Percentiles rank a stretch among this genome's conserved stretches.
These are phyloP conservation scores for Thymallus thymallus DNA, from an alignment of 2,113 vertebrate genomes.

Conservation along the genomic window DNA sequence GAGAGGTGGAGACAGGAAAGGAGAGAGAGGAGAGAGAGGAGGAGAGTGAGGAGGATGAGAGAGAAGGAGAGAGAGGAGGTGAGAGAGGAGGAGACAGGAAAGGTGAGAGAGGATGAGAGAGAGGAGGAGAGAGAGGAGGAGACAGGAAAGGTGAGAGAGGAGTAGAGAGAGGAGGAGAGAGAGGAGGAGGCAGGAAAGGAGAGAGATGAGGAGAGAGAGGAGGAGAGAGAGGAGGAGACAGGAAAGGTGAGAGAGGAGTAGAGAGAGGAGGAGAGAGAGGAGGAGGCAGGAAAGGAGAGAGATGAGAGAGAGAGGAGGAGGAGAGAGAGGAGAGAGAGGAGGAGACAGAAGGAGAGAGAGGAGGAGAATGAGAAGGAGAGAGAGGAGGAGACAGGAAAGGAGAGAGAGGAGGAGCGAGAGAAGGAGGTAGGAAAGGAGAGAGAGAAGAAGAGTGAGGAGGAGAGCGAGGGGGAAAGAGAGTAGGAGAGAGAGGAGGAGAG, in stretches of 20 bases:
- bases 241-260: neutral
- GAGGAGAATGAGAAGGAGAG: neutral
- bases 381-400: neutral
- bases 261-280: neutral
- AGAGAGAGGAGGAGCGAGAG: neutral
- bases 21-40: neutral
- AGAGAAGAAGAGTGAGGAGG: neutral
- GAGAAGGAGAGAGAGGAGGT: neutral
- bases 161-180: no score
- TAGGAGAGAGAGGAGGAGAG: no score
- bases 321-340: neutral
- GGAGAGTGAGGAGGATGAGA: neutral
- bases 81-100: neutral
- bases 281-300: neutral
- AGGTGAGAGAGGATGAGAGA: neutral
- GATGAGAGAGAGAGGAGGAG: no score
- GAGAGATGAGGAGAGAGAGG: neutral
- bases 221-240: neutral
- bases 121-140: no score
- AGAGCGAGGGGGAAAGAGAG: neutral
- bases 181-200: neutral
- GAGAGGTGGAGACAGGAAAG: neutral
- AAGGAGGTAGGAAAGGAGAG: no score
- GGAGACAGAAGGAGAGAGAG: no score
- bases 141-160: neutral